A percentile compares a stretch with the other conserved stretches of the same genome.
These are phyloP conservation scores for Rhabdomys dilectus DNA, from an alignment of 2,113 vertebrate genomes.

Conservation along the genomic window DNA sequence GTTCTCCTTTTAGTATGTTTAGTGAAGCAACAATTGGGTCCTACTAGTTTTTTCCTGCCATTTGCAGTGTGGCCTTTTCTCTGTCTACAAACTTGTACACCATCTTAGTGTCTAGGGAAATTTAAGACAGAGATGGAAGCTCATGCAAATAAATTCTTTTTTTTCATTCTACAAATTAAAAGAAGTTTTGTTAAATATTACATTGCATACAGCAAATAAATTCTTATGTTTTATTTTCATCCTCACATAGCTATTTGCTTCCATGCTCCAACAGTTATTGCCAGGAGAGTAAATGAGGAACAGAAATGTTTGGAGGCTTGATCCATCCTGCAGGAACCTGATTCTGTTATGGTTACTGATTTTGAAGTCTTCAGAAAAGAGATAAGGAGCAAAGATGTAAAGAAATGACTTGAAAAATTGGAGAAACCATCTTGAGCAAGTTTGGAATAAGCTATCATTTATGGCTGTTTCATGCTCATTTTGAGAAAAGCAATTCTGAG, in stretches of 20 bases:
- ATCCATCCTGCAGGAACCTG: neutral
- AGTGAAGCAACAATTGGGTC: neutral
- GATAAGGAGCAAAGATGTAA: constrained; percentile 31
- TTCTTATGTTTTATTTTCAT: constrained; percentile 42
- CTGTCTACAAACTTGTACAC: neutral
- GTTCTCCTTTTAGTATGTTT: constrained; percentile 30
- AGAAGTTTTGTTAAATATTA: no score
- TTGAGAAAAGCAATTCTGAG: constrained; percentile 39
- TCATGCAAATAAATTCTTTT: constrained; percentile 17
- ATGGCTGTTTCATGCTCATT: neutral
- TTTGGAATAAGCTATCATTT: constrained; percentile 35
- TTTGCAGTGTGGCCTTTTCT: constrained; percentile 6
- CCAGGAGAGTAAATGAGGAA: neutral
- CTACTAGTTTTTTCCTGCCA: neutral
- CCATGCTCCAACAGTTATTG: constrained; percentile 2
- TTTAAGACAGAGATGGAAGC: constrained; percentile 26
- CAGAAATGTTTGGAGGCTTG: neutral
- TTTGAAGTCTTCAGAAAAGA: constrained; percentile 47
- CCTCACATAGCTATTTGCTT: neutral
- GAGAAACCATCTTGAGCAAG: neutral
- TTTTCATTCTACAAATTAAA: no score
- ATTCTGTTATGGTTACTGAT: constrained; percentile 43
- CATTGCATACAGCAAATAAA: no score
- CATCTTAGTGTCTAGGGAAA: neutral
- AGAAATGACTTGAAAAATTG: constrained; percentile 16